These are phyloP conservation scores for Pavo muticus DNA, from an alignment of 2,113 vertebrate genomes.

Conservation along the genomic window DNA sequence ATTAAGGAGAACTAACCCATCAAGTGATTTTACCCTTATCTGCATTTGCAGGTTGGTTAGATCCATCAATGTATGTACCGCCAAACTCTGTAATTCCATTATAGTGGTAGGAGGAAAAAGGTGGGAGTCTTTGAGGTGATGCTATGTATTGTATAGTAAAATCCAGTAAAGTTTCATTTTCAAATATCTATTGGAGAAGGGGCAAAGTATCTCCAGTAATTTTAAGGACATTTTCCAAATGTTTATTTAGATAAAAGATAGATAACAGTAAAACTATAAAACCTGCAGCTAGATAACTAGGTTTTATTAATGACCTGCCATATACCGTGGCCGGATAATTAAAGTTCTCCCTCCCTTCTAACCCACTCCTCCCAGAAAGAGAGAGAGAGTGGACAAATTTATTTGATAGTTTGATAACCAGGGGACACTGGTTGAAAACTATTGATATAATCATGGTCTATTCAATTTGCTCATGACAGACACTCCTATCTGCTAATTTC, in stretches of 20 bases:
- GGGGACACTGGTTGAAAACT: slow-evolving; percentile 88
- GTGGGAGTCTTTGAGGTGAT: slow-evolving; percentile 37
- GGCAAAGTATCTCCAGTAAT: slow-evolving; percentile 87
- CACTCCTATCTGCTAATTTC: slow-evolving; percentile 95
- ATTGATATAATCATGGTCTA: slow-evolving; percentile 91
- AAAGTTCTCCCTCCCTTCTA: slow-evolving; percentile 85
- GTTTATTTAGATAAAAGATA: slow-evolving; percentile 93
- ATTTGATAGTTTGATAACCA: slow-evolving; percentile 97
- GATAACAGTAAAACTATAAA: slow-evolving; percentile 87
- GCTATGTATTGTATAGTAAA: slow-evolving; percentile 42
- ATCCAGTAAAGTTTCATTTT: slow-evolving; percentile 70
- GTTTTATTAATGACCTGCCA: slow-evolving; percentile 99
- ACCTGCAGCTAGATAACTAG: slow-evolving; percentile 91
- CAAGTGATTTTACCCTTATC: slow-evolving; percentile 89
- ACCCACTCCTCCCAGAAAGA: slow-evolving; percentile 68
- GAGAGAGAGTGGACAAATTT: slow-evolving; percentile 94
- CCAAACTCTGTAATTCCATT: slow-evolving; percentile 82
- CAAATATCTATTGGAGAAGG: slow-evolving; percentile 83
- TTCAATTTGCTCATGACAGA: slow-evolving; percentile 88
- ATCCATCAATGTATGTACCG: slow-evolving; percentile 89
- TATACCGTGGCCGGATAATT: slow-evolving; percentile 91
- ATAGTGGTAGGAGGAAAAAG: slow-evolving; percentile 65
- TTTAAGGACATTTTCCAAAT: slow-evolving; percentile 91
- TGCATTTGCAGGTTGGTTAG: slow-evolving; percentile 93
- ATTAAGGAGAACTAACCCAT: slow-evolving; percentile 80